phyloP scores from a whole-genome alignment of 2,888 invertebrate species.

The Pachycephus smyrnensis region DNA sequence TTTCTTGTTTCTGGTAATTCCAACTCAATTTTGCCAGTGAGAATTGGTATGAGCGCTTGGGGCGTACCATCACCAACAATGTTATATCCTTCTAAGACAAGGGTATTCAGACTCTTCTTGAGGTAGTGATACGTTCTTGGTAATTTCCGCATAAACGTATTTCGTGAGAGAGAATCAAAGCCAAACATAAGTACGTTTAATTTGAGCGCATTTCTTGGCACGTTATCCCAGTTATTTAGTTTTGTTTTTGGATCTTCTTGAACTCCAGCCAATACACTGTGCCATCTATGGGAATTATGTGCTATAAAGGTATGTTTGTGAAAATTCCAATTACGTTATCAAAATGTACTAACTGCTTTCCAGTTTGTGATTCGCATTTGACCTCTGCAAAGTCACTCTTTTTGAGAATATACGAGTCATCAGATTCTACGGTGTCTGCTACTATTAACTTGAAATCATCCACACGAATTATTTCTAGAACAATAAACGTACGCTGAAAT shows the following conservation, averaged over 20 bases:
- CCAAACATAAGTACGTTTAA: constrained; percentile 87
- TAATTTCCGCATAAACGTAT: constrained; percentile 83
- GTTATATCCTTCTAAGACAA: constrained; percentile 81
- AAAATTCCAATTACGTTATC: neutral
- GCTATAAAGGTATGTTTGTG: neutral
- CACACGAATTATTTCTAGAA: constrained; percentile 75
- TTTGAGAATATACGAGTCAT: constrained; percentile 73
- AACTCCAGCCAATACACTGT: constrained; percentile 76
- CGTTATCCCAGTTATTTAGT: constrained; percentile 67
- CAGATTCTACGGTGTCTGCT: constrained; percentile 70
- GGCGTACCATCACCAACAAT: constrained; percentile 91
- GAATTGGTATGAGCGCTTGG: constrained; percentile 86
- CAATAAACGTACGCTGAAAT: neutral
- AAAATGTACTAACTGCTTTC: constrained; percentile 62
- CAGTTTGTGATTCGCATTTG: constrained; percentile 70
- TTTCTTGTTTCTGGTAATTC: constrained; percentile 89
- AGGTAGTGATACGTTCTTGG: constrained; percentile 81
- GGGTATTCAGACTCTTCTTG: constrained; percentile 72
- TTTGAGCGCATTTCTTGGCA: constrained; percentile 66
- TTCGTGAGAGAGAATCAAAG: constrained; percentile 88
- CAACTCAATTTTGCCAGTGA: constrained; percentile 87
- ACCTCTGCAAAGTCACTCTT: constrained; percentile 81
- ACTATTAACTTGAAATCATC: constrained; percentile 73
- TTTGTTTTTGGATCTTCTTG: constrained; percentile 67
- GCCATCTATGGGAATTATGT: constrained; percentile 69